A percentile compares a stretch with the other conserved stretches of the same genome.
These are phyloP conservation scores for Sisyra terminalis DNA, from an alignment of 2,888 invertebrate genomes.

Conservation along the genomic window DNA sequence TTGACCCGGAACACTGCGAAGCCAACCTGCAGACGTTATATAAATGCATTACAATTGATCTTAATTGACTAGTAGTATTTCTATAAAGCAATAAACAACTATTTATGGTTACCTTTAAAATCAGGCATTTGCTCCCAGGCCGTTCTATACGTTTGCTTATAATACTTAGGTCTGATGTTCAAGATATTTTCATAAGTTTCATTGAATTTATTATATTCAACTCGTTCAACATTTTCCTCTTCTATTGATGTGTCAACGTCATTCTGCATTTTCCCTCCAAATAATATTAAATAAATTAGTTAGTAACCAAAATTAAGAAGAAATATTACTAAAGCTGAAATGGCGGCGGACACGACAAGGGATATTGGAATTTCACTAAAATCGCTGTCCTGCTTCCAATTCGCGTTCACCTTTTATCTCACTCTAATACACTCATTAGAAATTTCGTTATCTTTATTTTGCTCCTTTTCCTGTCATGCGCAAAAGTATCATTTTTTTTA, in stretches of 20 bases:
- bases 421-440: too few species aligned
- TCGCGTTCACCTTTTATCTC: too few species aligned
- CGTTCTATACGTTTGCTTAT: slow-evolving; percentile 37
- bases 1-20: slow-evolving; percentile 32
- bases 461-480: too few species aligned
- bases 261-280: slow-evolving; percentile 7
- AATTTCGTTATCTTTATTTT: too few species aligned
- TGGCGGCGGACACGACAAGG: slow-evolving; percentile 9
- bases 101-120: slow-evolving; percentile 31
- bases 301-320: slow-evolving; percentile 8
- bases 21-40: slow-evolving; percentile 30
- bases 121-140: slow-evolving; percentile 41
- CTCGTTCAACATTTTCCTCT: background rate
- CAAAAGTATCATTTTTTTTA: too few species aligned
- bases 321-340: slow-evolving; percentile 9
- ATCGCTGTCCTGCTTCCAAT: too few species aligned
- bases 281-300: slow-evolving; percentile 1
- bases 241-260: slow-evolving; percentile 3
- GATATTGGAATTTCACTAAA: too few species aligned
- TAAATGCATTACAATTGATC: too few species aligned
- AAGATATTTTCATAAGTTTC: background rate
- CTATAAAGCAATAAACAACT: background rate
- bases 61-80: slow-evolving; percentile 1
- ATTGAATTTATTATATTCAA: background rate
- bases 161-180: slow-evolving; percentile 21